These are phyloP conservation scores for Gordius sp. DNA, from an alignment of 2,888 invertebrate species.

Conservation along the genomic window DNA sequence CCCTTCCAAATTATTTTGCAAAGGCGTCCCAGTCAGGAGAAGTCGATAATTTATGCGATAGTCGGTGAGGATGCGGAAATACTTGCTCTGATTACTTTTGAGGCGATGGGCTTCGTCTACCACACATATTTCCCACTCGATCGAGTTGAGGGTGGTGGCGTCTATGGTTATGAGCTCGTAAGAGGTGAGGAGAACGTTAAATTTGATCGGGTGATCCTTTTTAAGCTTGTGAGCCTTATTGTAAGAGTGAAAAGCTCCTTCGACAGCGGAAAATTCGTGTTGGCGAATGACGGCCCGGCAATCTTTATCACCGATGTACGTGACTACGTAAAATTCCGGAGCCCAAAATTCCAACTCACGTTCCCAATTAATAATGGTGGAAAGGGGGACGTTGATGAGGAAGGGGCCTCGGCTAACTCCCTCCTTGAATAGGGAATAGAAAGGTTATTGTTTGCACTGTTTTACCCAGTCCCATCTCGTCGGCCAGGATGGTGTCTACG, in stretches of 20 bases:
- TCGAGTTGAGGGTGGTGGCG: conserved; percentile 72
- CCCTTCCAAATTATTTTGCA: conserved; percentile 96
- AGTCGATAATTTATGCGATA: conserved; percentile 81
- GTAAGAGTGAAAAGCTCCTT: conserved; percentile 43
- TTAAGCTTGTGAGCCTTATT: conserved; percentile 18
- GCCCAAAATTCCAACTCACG: conserved; percentile 98
- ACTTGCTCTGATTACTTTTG: conserved; percentile 96
- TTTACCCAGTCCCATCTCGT: conserved; percentile 99
- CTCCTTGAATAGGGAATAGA: conserved; percentile 82
- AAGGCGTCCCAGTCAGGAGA: conserved; percentile 78
- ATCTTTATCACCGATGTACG: conserved; percentile 52
- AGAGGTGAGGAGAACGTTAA: conserved; percentile 84
- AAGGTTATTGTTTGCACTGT: conserved; percentile 98
- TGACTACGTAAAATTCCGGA: conserved; percentile 78
- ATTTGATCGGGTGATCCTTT: conserved; percentile 43
- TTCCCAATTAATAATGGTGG: conserved; percentile 99
- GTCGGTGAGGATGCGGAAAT: conserved; percentile 65
- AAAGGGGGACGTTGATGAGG: conserved; percentile 78
- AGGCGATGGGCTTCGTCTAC: conserved; percentile 96
- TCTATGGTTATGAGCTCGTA: conserved; percentile 93
- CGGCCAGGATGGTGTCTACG: conserved; percentile 85
- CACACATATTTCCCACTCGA: conserved; percentile 91
- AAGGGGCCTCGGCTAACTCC: conserved; percentile 52
- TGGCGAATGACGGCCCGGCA: conserved; percentile 58
- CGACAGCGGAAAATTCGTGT: conserved; percentile 80